Conservation (phyloP, 2,888 invertebrate genomes). For the Andrena marginata region DNA sequence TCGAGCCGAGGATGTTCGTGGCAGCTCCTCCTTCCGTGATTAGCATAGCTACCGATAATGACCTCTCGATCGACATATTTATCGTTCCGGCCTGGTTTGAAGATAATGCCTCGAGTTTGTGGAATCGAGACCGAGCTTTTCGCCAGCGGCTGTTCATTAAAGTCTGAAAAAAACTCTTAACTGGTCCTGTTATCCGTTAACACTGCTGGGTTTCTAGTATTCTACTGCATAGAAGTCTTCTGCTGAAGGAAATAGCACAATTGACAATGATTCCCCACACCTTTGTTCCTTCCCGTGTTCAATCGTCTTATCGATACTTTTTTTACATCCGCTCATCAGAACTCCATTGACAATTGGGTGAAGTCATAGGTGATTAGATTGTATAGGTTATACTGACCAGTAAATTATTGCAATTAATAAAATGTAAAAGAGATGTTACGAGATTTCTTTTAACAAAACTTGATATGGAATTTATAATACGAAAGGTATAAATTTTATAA, state of each 20-base stretch:
- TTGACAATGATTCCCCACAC: background rate
- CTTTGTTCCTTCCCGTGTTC: too few relatives aligned
- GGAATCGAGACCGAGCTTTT: background rate
- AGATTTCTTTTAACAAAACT: too few relatives aligned
- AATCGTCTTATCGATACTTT: too few relatives aligned
- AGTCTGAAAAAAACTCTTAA: constrained; percentile 12
- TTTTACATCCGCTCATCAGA: too few relatives aligned
- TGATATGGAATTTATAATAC: too few relatives aligned
- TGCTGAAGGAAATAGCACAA: background rate
- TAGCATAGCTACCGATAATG: constrained; percentile 68
- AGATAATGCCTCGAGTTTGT: constrained; percentile 6
- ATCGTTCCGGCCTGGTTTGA: constrained; percentile 41
- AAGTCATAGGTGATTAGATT: background rate
- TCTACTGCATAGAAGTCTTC: background rate
- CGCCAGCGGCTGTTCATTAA: constrained; percentile 10
- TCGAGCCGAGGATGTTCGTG: constrained; percentile 57
- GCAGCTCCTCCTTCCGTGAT: constrained; percentile 61
- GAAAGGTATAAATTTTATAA: too few relatives aligned
- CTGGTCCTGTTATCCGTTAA: background rate
- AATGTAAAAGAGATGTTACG: too few relatives aligned
- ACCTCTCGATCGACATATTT: constrained; percentile 64
- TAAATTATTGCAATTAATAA: too few relatives aligned
- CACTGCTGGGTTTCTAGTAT: background rate
- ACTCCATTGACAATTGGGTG: background rate
- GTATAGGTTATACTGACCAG: too few relatives aligned